phyloP scores from a whole-genome alignment of 1,140 invertebrate genomes.

The Drosophila erecta region DNA sequence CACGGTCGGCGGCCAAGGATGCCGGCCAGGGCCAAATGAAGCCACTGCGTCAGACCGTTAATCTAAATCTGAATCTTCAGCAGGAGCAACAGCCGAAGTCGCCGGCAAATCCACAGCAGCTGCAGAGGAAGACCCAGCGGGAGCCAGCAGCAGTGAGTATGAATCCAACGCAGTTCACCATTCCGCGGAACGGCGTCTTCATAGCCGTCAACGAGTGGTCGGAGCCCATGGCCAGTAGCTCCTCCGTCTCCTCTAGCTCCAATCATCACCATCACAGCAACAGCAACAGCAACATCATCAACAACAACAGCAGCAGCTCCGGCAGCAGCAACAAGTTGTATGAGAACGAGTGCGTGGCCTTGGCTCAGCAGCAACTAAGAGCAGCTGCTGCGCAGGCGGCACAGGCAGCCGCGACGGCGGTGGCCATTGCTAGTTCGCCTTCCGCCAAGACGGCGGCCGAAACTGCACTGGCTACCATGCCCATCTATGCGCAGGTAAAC shows the following conservation, averaged over 20 bases:
- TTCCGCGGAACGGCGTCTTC: constrained; percentile 77
- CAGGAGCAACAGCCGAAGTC: constrained; percentile 18
- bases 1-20: constrained; percentile 57
- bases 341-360: constrained; percentile 73
- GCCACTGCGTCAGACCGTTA: constrained; percentile 8
- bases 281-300: constrained; percentile 22
- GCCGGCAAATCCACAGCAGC: background rate
- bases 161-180: constrained; percentile 67
- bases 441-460: background rate
- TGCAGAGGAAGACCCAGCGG: constrained; percentile 10
- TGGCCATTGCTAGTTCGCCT: constrained; percentile 30
- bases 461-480: constrained; percentile 36
- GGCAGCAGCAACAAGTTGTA: constrained; percentile 55
- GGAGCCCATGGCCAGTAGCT: constrained; percentile 43
- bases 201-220: constrained; percentile 84
- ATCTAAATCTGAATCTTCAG: constrained; percentile 14
- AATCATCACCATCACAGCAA: constrained; percentile 41
- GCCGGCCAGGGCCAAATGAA: constrained; percentile 10
- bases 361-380: constrained; percentile 60
- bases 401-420: constrained; percentile 29
- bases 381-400: constrained; percentile 40
- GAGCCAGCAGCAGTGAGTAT: constrained; percentile 45
- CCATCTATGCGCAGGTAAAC: constrained; percentile 83
- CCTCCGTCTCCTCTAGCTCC: constrained; percentile 16
- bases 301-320: constrained; percentile 10